These are phyloP conservation scores for Liasis olivaceus DNA, from an alignment of 2,797 vertebrate genomes.

Conservation along the genomic window DNA sequence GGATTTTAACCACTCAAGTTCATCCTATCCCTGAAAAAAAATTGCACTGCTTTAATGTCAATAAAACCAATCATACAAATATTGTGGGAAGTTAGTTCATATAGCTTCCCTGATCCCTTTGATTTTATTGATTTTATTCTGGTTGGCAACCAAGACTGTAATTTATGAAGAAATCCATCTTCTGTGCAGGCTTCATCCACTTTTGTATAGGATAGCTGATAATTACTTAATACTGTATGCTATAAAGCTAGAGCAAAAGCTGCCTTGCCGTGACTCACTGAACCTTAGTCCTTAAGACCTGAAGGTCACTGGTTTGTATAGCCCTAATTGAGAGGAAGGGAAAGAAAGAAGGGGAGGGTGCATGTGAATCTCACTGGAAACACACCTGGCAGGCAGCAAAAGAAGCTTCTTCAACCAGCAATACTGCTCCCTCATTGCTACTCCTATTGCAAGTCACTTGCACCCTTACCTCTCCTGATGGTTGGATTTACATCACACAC, in stretches of 20 bases:
- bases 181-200: neutral
- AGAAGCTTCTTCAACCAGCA: neutral
- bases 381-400: neutral
- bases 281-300: neutral
- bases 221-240: neutral
- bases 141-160: neutral
- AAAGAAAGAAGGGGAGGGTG: too few species aligned
- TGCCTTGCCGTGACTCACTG: neutral
- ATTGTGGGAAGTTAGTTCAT: neutral
- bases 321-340: neutral
- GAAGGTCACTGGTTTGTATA: neutral
- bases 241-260: neutral
- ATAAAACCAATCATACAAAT: neutral
- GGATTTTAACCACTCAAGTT: neutral
- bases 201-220: neutral
- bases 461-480: neutral
- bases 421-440: neutral
- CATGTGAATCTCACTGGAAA: neutral
- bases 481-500: neutral
- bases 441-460: neutral
- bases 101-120: neutral
- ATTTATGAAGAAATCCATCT: neutral
- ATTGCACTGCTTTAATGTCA: neutral
- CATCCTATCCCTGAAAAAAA: neutral
- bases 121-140: neutral